Evolutionary conservation across 2,797 vertebrate species (phyloP).

Genomic region (Trichosurus vulpecula): DNA sequence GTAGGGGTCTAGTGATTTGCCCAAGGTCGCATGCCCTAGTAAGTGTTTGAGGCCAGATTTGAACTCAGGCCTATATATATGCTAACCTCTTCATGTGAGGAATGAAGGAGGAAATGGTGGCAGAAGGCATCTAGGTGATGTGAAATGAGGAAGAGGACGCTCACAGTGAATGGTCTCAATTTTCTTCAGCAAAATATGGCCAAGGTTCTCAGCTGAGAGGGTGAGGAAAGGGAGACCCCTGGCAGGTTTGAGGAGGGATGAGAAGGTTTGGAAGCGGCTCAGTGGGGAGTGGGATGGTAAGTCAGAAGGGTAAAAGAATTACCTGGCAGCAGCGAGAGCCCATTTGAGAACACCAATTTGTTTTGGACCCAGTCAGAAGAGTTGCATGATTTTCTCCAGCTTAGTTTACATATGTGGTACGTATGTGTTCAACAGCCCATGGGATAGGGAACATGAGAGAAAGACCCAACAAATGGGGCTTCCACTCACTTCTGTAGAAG

Average conservation of each 20-base stretch:
- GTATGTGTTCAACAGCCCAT: no score
- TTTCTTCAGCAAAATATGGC: neutral
- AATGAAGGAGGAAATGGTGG: neutral
- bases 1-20: neutral
- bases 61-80: neutral
- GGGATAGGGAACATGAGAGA: no score
- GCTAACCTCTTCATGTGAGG: neutral
- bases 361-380: neutral
- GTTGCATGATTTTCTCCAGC: neutral
- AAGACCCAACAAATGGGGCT: no score
- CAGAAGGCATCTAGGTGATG: neutral
- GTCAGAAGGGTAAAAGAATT: neutral
- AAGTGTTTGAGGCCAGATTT: neutral
- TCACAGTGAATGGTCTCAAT: neutral
- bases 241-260: neutral
- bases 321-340: neutral
- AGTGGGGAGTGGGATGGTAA: neutral
- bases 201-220: neutral
- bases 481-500: no score
- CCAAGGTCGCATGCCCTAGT: neutral
- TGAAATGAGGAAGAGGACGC: neutral
- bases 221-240: neutral
- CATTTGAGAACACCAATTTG: neutral
- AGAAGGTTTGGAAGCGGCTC: neutral
- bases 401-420: neutral